Base-by-base conservation (phyloP, 2,888 invertebrate genomes). In the Branchellion lobata region DNA sequence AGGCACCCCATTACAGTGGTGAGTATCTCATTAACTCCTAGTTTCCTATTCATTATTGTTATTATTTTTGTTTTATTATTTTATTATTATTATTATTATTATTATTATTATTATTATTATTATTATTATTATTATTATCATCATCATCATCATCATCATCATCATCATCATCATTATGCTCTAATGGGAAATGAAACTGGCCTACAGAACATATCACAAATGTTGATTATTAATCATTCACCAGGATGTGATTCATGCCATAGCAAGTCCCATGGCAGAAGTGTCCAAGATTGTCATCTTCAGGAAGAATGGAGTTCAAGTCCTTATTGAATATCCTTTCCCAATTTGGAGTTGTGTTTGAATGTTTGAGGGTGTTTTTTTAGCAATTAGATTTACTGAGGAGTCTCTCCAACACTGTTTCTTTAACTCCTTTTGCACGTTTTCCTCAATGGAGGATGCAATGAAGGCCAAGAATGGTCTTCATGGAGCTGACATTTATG, bases 321-420 rank as follows among this genome's bases (percentile, higher is more conserved):
- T 96, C 82, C 96, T 97, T 95, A 95, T 97, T 85, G 96, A 97
- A 93, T 95, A 94, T 95, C 94, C 94, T 94, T 94, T 92, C n/a
- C n/a, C n/a, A n/a, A n/a, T n/a, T n/a, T n/a, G n/a, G n/a, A n/a
- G n/a, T n/a, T n/a, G n/a, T 61, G 3, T 11, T 68, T 68, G 14
- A 8, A 21, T 68, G n/a, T n/a, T n/a, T n/a, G n/a, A n/a, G n/a
- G n/a, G n/a, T n/a, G n/a, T n/a, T n/a, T n/a, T n/a, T n/a, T n/a
- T n/a, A n/a, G n/a, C n/a, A n/a, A n/a, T n/a, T n/a, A n/a, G n/a
- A n/a, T n/a, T n/a, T n/a, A n/a, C n/a, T n/a, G n/a, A n/a, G n/a
- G n/a, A n/a, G n/a, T n/a, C n/a, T n/a, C n/a, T n/a, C n/a, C n/a
- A n/a, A n/a, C 40, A 8, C 14, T 40, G 5, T 40, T 40, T 40